Evolutionary conservation across 2,113 vertebrate species (phyloP).

Genomic region (Pelecanoides urinatrix): DNA sequence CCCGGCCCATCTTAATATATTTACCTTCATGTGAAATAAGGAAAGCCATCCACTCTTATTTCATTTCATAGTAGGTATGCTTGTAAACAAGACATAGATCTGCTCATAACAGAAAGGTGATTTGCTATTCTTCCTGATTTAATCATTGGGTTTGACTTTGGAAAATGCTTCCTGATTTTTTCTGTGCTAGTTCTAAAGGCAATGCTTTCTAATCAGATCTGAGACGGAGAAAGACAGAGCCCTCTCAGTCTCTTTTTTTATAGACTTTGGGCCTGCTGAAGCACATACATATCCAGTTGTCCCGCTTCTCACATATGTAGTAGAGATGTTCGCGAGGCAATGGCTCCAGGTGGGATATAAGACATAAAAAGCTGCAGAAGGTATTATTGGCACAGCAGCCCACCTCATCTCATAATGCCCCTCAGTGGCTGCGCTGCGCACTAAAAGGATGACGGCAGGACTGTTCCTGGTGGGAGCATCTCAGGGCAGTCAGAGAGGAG

Average conservation of each 20-base stretch:
- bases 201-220: background rate
- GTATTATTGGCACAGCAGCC: background rate
- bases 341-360: background rate
- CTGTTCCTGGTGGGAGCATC: background rate
- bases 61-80: background rate
- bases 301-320: background rate
- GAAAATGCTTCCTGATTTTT: background rate
- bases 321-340: background rate
- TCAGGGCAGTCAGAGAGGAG: background rate
- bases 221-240: background rate
- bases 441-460: background rate
- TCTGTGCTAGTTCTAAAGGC: background rate
- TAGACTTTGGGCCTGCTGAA: background rate
- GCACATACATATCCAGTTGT: background rate
- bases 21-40: background rate
- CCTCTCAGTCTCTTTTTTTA: background rate
- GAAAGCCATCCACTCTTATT: background rate
- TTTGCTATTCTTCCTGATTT: background rate
- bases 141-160: background rate
- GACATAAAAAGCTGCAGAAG: background rate
- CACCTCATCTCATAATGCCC: background rate
- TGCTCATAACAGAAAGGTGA: background rate
- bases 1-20: background rate
- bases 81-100: background rate
- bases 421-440: background rate